Conservation (phyloP, 1,140 invertebrate genomes). For the Doryteuthis pealeii region DNA sequence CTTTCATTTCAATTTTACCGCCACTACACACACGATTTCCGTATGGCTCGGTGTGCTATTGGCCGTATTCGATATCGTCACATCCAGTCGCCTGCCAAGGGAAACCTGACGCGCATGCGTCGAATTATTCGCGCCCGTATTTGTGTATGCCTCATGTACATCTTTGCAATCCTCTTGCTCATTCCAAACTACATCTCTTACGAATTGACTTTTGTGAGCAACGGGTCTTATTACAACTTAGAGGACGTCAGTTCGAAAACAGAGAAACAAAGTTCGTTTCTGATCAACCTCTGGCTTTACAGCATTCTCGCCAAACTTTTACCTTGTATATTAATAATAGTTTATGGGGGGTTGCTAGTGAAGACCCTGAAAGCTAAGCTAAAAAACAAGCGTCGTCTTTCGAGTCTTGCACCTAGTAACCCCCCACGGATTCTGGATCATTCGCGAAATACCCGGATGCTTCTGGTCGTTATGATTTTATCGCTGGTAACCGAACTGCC, state of each 20-base stretch:
- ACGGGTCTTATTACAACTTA: slow-evolving; percentile 27
- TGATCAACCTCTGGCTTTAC: slow-evolving; percentile 50
- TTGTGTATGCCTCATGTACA: slow-evolving; percentile 72
- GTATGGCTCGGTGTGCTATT: slow-evolving; percentile 89
- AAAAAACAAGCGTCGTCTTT: slow-evolving; percentile 36
- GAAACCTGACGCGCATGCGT: slow-evolving; percentile 69
- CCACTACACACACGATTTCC: slow-evolving; percentile 86
- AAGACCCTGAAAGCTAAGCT: slow-evolving; percentile 49
- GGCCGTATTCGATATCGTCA: slow-evolving; percentile 91
- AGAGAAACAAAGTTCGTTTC: slow-evolving; percentile 26
- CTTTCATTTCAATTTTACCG: slow-evolving; percentile 67
- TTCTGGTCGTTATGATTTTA: slow-evolving; percentile 80
- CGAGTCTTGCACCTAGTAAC: slow-evolving; percentile 31
- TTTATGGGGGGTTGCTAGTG: slow-evolving; percentile 60
- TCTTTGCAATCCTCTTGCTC: slow-evolving; percentile 74
- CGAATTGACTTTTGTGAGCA: slow-evolving; percentile 19
- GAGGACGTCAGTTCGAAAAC: slow-evolving; percentile 36
- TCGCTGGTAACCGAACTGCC: slow-evolving; percentile 87
- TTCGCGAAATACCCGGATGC: slow-evolving; percentile 86
- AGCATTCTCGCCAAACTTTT: slow-evolving; percentile 54
- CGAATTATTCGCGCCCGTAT: slow-evolving; percentile 66
- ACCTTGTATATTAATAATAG: slow-evolving; percentile 59
- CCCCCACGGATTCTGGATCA: slow-evolving; percentile 64
- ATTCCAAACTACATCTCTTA: slow-evolving; percentile 70
- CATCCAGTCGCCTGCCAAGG: slow-evolving; percentile 68